These are phyloP conservation scores for Diogma glabrata DNA, from an alignment of 2,888 invertebrate species.

Conservation along the genomic window DNA sequence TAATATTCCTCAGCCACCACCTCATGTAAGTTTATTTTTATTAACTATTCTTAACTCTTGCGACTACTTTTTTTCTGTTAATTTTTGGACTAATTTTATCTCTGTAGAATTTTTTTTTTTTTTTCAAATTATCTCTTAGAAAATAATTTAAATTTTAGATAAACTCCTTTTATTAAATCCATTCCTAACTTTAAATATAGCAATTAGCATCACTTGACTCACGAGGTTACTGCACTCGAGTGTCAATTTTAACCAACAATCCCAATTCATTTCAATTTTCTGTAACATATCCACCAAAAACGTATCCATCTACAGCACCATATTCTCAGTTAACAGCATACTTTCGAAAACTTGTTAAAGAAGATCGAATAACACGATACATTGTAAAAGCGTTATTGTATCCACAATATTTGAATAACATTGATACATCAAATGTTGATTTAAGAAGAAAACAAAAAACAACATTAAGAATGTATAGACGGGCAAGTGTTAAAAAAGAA, in stretches of 20 bases:
- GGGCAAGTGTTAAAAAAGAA: slow-evolving; percentile 14
- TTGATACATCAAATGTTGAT: slow-evolving; percentile 42
- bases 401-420: slow-evolving; percentile 43
- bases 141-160: too few species aligned
- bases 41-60: too few species aligned
- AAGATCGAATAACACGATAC: slow-evolving; percentile 55
- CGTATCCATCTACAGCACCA: slow-evolving; percentile 64
- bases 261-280: slow-evolving; percentile 30
- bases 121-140: too few species aligned
- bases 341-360: slow-evolving; percentile 62
- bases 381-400: slow-evolving; percentile 66
- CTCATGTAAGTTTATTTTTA: slow-evolving; percentile 61
- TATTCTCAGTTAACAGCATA: slow-evolving; percentile 66
- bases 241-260: slow-evolving; percentile 39
- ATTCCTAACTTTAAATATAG: neutral
- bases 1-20: slow-evolving; percentile 47
- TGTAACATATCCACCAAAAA: slow-evolving; percentile 55
- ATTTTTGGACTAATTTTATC: too few species aligned
- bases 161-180: too few species aligned
- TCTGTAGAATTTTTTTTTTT: too few species aligned
- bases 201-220: slow-evolving; percentile 32
- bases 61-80: too few species aligned
- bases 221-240: slow-evolving; percentile 44
- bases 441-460: slow-evolving; percentile 40
- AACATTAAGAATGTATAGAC: slow-evolving; percentile 33